Conservation (phyloP, 2,113 vertebrate genomes). For the Prionailurus bengalensis region DNA sequence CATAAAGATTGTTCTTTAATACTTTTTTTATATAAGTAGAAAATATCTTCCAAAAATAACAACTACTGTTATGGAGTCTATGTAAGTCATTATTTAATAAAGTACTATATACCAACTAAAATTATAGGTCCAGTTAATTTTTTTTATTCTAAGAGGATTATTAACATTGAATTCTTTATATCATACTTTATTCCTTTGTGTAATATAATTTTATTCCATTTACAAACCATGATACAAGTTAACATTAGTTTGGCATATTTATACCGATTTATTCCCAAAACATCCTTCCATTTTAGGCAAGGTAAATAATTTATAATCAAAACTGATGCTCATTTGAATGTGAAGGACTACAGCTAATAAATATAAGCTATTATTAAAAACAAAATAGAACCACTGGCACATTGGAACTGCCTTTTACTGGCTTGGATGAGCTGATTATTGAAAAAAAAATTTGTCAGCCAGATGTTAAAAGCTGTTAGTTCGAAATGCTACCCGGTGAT, state of each 20-base stretch:
- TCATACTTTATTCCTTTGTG: not conserved
- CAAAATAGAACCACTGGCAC: not conserved
- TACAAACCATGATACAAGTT: not conserved
- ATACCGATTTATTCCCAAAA: not conserved
- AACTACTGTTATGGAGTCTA: not conserved
- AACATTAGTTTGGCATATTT: not conserved
- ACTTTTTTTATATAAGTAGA: not conserved
- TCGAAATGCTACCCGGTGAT: not conserved
- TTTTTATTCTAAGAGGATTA: not conserved
- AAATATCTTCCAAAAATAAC: constrained; percentile 8
- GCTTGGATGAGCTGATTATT: not conserved
- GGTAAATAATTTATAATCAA: not conserved
- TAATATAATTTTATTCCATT: not conserved
- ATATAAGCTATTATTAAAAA: not conserved
- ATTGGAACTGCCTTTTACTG: not conserved
- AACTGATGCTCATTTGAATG: not conserved
- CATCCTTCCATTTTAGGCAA: not conserved
- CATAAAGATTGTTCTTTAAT: not conserved
- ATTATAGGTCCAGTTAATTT: not conserved
- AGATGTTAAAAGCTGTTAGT: not conserved
- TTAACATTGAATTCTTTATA: not conserved
- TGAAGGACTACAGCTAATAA: not conserved
- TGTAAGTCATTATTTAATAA: not conserved
- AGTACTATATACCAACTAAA: not conserved
- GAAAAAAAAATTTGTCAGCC: not conserved